Evolutionary conservation across 2,797 vertebrate species (phyloP), one percentile per base, ranked within the genome.

Genomic region (Lutjanus campechanus): DNA sequence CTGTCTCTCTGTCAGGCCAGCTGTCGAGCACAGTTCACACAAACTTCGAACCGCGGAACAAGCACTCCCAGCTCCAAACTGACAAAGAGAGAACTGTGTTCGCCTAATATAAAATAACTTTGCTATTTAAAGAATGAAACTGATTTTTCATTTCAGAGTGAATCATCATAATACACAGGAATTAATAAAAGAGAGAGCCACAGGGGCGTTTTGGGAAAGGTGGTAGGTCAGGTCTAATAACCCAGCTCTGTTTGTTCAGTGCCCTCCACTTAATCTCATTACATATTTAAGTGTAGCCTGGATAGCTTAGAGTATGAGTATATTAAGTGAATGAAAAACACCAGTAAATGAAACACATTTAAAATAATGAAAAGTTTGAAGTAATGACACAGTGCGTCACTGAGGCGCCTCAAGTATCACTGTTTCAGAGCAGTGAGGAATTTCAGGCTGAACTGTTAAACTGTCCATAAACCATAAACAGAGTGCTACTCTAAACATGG

Each of bases 381-480:
- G 68, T 88, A 84, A 83, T 83, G 73, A 81, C 75, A 78, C 51
- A 16, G 20, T 77, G 80, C 65, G 77, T 84, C 85, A 83, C 22
- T 1, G 58, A 78, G 84, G 88, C 69, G 81, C 84, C 86, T 89
- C 51, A 72, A 81, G 80, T 83, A 84, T 86, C 74, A 72, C 73
- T 1, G 5, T 76, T 76, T 87, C 62, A 77, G 68, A 74, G 70
- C 44, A 47, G 46, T 16, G 81, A 64, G 81, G 73, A 66, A 77
- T 79, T 88, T 83, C 60, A 79, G 49, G 40, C 77, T 76, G 61
- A 74, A 83, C 66, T 73, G 77, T 90, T 87, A 87, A 91, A 91
- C 79, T 77, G 73, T 77, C 78, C 73, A 80, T 85, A 88, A 88
- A 89, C 73, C 90, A 89, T 88, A 88, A 92, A 91, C 90, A 81